These are phyloP conservation scores for Cepphus grylle DNA, from an alignment of 2,113 vertebrate genomes.

Conservation along the genomic window DNA sequence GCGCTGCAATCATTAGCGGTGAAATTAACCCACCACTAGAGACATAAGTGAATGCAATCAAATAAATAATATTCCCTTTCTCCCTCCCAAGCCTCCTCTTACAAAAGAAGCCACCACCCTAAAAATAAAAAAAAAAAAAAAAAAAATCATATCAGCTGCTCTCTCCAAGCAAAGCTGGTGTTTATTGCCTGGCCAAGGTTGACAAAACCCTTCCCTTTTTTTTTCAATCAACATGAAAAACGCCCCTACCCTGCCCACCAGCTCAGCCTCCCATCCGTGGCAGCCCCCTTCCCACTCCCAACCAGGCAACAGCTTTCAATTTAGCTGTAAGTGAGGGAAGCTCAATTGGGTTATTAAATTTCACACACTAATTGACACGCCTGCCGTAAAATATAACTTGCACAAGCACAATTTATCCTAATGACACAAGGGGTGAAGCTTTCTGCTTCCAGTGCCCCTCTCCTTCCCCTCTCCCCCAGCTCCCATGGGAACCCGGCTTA, in stretches of 20 bases:
- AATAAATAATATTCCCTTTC: background rate
- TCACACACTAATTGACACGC: slow-evolving; percentile 70
- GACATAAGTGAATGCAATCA: background rate
- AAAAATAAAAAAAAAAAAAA: background rate
- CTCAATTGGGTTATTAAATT: slow-evolving; percentile 71
- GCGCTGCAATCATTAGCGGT: background rate
- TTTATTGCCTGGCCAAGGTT: background rate
- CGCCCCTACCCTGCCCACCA: background rate
- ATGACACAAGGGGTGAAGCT: slow-evolving; percentile 38
- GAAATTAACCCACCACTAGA: background rate
- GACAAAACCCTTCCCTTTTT: background rate
- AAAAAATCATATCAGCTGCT: background rate
- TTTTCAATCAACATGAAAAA: background rate
- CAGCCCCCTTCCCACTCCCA: background rate
- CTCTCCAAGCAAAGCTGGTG: background rate
- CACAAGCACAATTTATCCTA: slow-evolving; percentile 69
- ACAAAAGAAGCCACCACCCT: background rate
- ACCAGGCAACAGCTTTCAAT: slow-evolving; percentile 63
- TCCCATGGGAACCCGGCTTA: background rate
- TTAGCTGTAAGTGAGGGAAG: slow-evolving; percentile 48
- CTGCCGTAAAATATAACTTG: slow-evolving; percentile 61
- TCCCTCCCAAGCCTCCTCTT: background rate
- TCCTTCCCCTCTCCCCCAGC: background rate
- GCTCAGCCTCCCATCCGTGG: background rate
- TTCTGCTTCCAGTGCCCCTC: slow-evolving; percentile 21